Evolutionary conservation across 2,113 vertebrate species (phyloP).

Genomic region (Otis tarda): DNA sequence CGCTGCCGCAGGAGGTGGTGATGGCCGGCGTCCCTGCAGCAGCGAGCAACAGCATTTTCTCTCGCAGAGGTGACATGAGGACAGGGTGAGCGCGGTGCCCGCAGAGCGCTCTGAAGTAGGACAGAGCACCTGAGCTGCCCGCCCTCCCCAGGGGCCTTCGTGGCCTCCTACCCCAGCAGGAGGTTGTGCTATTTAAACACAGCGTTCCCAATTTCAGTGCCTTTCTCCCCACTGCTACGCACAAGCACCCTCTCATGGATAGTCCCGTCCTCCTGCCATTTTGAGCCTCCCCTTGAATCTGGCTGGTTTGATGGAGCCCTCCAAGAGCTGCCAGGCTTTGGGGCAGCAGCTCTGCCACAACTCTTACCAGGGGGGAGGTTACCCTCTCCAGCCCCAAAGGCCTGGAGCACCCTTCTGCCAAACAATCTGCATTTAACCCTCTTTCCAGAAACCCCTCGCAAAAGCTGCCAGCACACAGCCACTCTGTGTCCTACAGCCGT

Average conservation of each 20-base stretch:
- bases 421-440: background rate
- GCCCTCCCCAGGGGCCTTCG: rapidly evolving
- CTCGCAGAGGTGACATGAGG: background rate
- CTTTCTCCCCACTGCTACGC: rapidly evolving
- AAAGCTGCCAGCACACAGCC: rapidly evolving
- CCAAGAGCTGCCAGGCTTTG: no score
- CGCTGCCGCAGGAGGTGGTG: rapidly evolving
- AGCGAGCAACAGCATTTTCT: rapidly evolving
- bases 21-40: rapidly evolving
- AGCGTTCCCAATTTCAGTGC: rapidly evolving
- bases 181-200: background rate
- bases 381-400: background rate
- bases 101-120: background rate
- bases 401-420: no score
- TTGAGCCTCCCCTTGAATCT: rapidly evolving
- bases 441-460: no score
- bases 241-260: rapidly evolving
- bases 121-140: background rate
- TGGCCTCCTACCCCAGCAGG: background rate
- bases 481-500: background rate
- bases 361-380: no score
- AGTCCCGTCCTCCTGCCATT: background rate
- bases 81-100: rapidly evolving
- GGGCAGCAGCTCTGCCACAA: no score
- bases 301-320: background rate